Percentiles rank a stretch among this genome's conserved stretches.
Conservation (phyloP, 2,113 vertebrate genomes). For the Brachyhypopomus gauderio region DNA sequence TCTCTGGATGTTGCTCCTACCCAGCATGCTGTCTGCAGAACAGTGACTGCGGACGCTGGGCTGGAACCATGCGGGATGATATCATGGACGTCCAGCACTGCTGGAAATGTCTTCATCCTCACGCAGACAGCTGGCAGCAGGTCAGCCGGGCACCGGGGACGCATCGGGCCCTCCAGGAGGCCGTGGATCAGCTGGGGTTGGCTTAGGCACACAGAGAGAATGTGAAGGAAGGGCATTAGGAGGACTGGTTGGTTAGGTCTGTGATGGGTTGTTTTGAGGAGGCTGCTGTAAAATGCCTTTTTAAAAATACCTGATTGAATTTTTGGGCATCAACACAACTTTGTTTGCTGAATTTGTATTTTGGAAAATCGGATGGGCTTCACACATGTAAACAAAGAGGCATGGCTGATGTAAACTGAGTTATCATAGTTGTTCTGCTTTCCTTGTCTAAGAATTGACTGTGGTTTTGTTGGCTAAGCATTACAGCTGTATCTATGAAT, state of each 20-base stretch:
- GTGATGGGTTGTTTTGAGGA: conserved; percentile 81
- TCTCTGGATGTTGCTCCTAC: conserved; percentile 9
- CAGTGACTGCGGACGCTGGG: conserved; percentile 71
- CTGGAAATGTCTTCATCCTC: conserved; percentile 77
- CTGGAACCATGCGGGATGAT: conserved; percentile 80
- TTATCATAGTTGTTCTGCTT: too few relatives aligned
- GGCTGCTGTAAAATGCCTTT: conserved; percentile 64
- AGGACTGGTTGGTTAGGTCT: conserved; percentile 73
- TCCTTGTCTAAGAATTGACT: neutral
- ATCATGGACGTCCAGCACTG: conserved; percentile 79
- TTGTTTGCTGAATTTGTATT: neutral
- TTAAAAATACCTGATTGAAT: neutral
- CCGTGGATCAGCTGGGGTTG: conserved; percentile 78
- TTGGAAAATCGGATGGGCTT: too few relatives aligned
- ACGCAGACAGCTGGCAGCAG: conserved; percentile 80
- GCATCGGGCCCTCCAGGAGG: conserved; percentile 77
- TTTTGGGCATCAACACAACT: neutral
- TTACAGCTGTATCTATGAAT: neutral
- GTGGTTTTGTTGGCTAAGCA: neutral
- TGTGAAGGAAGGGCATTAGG: conserved; percentile 69
- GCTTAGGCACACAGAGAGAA: conserved; percentile 78
- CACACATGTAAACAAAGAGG: too few relatives aligned
- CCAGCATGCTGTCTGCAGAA: conserved; percentile 78
- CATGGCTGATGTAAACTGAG: too few relatives aligned
- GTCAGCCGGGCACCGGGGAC: conserved; percentile 81